Evolutionary conservation across 2,888 invertebrate species (phyloP), one percentile per base, ranked within the genome.

Genomic region (Heterodera filipjevi): DNA sequence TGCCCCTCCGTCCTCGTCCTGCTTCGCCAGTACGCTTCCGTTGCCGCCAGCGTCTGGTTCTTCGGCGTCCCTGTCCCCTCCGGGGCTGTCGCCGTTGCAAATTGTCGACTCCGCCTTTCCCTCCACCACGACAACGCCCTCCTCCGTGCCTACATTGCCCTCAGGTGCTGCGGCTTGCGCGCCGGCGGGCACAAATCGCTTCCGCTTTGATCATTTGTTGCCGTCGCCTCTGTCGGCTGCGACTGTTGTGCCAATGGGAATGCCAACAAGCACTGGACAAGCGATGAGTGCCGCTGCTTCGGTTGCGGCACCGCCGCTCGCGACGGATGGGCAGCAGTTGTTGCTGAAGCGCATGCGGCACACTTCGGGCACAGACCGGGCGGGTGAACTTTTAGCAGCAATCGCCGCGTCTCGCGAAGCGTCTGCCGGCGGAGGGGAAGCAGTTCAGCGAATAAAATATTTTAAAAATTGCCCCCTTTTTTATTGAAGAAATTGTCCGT

Each of bases 71-170:
- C 77, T 86, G 46, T 85, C 87, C 12, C 87, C 87, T 12, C 87
- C 87, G 2, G 87, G 87, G 19, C 80, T 87, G 27, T 87, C 87
- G 0, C 87, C 87, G 3, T 81, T 87, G 27, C 86, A 85, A 66
- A 81, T 87, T 75, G 71, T 49, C 49, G 59, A 71, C 77, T 83
- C 83, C 44, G 87, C 87, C 76, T 83, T 82, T 76, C 82, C 83
- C 14, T 83, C 86, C 76, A 82, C 84, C 22, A 84, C 86, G 22
- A 84, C 87, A 10, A 85, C 85, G 14, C 84, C 85, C 30, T 83
- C 82, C 0, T 84, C 84, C 8, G 81, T 81, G 2, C 59, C 59
- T n/a, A 6, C 71, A 75, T 14, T 77, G 19, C 6, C 6, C 59
- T 3, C 8, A 3, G 59, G 3, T 10, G 27, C n/a, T 27, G 59